Conservation (phyloP, 2,113 vertebrate genomes). For the Lethenteron reissneri region DNA sequence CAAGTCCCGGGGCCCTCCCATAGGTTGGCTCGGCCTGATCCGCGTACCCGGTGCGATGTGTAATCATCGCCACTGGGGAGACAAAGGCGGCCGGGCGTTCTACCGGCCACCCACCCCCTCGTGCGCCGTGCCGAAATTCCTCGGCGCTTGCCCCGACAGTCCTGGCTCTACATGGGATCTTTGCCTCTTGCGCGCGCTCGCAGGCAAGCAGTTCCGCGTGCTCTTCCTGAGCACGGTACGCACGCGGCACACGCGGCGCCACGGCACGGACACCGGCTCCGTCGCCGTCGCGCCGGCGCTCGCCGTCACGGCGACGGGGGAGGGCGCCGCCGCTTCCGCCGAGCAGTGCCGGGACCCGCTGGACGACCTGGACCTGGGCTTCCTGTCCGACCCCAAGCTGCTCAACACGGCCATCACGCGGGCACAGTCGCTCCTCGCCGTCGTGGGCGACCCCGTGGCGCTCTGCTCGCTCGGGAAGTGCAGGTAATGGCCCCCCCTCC, state of each 20-base stretch:
- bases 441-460: conserved; percentile 89
- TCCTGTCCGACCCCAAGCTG: conserved; percentile 95
- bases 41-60: too few species aligned
- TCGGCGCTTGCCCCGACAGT: too few species aligned
- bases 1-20: too few species aligned
- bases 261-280: conserved; percentile 92
- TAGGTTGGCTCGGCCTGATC: too few species aligned
- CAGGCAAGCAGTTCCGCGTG: conserved; percentile 92
- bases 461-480: conserved; percentile 86
- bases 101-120: too few species aligned
- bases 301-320: too few species aligned
- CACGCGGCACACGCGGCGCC: conserved; percentile 89
- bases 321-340: too few species aligned
- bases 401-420: conserved; percentile 97
- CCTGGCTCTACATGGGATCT: too few species aligned
- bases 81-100: too few species aligned
- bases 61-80: too few species aligned
- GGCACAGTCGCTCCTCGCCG: conserved; percentile 88
- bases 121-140: too few species aligned
- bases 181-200: not conserved
- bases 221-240: conserved; percentile 93
- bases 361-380: conserved; percentile 91
- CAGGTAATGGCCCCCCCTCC: conserved; percentile 35
- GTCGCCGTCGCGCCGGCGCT: conserved; percentile 27
- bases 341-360: conserved; percentile 76